Percentiles rank a stretch among this genome's conserved stretches.
These are phyloP conservation scores for Pempheris klunzingeri DNA, from an alignment of 2,797 vertebrate species.

Conservation along the genomic window DNA sequence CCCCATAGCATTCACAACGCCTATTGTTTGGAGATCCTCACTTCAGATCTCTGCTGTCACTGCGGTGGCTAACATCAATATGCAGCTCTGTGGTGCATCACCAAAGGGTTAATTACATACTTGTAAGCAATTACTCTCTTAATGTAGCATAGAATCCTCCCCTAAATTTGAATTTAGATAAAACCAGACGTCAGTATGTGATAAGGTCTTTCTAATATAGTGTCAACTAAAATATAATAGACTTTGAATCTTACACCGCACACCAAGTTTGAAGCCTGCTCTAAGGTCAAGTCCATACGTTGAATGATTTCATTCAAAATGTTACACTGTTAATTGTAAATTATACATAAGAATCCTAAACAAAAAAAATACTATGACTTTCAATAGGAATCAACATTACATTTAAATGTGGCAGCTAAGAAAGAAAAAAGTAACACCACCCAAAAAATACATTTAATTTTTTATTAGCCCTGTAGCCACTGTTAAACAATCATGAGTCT, in stretches of 20 bases:
- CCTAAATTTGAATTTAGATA: slow-evolving; percentile 64
- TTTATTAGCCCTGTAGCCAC: slow-evolving; percentile 16
- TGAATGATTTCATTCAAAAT: slow-evolving; percentile 3
- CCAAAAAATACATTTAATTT: slow-evolving; percentile 6
- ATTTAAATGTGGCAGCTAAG: not conserved
- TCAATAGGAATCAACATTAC: not conserved
- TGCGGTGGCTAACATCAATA: slow-evolving; percentile 69
- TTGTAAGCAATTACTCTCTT: slow-evolving; percentile 77
- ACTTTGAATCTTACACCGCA: slow-evolving; percentile 17
- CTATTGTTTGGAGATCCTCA: slow-evolving; percentile 76
- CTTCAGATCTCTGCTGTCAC: slow-evolving; percentile 62
- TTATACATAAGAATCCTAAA: not conserved
- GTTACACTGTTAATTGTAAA: not conserved
- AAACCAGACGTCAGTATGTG: slow-evolving; percentile 42
- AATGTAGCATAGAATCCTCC: slow-evolving; percentile 57
- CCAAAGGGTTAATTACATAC: slow-evolving; percentile 77
- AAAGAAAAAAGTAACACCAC: not conserved
- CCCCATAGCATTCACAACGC: slow-evolving; percentile 58
- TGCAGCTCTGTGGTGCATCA: slow-evolving; percentile 60
- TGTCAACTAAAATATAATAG: slow-evolving; percentile 44
- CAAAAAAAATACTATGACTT: not conserved
- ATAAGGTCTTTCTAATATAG: slow-evolving; percentile 53
- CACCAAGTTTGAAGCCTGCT: slow-evolving; percentile 7
- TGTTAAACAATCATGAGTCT: slow-evolving; percentile 42
- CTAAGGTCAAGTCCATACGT: slow-evolving; percentile 19